These are phyloP conservation scores for Austrolebias charrua DNA, from an alignment of 2,797 vertebrate genomes.

Conservation along the genomic window DNA sequence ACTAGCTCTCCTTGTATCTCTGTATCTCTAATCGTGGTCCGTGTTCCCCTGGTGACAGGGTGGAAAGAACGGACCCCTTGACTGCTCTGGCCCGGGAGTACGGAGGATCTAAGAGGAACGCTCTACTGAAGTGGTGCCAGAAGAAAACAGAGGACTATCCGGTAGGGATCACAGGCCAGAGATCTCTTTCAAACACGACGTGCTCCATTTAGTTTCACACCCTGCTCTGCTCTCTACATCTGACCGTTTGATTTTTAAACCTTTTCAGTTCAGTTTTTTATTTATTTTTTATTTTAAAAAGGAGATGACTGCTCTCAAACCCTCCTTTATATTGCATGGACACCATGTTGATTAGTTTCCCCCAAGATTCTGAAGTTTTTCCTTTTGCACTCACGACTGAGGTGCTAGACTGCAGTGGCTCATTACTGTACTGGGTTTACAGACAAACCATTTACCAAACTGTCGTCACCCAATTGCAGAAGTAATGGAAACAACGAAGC, in stretches of 20 bases:
- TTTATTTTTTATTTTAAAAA: conserved; percentile 40
- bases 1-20: conserved; percentile 7
- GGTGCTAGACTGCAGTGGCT: conserved; percentile 14
- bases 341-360: conserved; percentile 6
- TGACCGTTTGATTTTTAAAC: conserved; percentile 23
- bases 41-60: conserved; percentile 81
- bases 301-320: conserved; percentile 7
- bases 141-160: conserved; percentile 97
- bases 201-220: conserved; percentile 39
- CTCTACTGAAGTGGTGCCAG: conserved; percentile 98
- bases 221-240: conserved; percentile 22
- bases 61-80: conserved; percentile 97
- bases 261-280: conserved; percentile 12
- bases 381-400: conserved; percentile 12
- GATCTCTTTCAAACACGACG: conserved; percentile 48
- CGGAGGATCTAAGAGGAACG: conserved; percentile 96
- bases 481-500: conserved; percentile 44
- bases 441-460: conserved; percentile 22
- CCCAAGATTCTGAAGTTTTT: conserved; percentile 5
- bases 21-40: conserved; percentile 40
- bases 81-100: conserved; percentile 93
- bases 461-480: conserved; percentile 19
- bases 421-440: conserved; percentile 25
- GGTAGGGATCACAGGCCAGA: conserved; percentile 80
- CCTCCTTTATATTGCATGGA: conserved; percentile 12